Evolutionary conservation across 2,797 vertebrate species (phyloP), one percentile per base, ranked within the genome.

Genomic region (Pseudomugil gertrudae): DNA sequence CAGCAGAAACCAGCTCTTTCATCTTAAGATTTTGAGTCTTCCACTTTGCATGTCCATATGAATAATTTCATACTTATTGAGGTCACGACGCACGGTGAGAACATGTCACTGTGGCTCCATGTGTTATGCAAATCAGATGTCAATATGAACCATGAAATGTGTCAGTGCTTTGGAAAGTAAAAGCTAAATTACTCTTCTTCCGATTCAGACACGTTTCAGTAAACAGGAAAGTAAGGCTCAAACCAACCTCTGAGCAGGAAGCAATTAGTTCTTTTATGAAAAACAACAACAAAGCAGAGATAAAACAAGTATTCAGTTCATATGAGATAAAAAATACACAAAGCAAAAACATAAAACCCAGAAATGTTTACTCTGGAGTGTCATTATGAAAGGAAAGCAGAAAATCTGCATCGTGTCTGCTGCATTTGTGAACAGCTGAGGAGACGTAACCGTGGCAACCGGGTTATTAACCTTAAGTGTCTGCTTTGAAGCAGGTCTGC

Each of bases 1-100:
- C 90, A 89, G 95, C 90, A 96, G 96, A 97, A 97, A 96, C 97
- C 96, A 98, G 97, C 96, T 98, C 97, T 98, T 98, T 96, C 95
- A 91, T 92, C 95, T 92, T 92, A 95, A 96, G 95, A 94, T 87
- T 88, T 81, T 80, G 83, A 89, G 85, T 90, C 71, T 76, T 63
- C 50, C 65, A 74, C 65, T 72, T 79, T 63, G 33, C 38, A 57
- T 19, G 32, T 77, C 80, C 58, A 63, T 38, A 21, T 57, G 68
- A 84, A 72, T 69, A 33, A 79, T 63, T 78, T 75, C 57, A 63
- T 40, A 69, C 24, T 60, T 45, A 72, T 84, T 80, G 61, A 77
- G 69, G 52, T 45, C 78, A 81, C 81, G 84, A 84, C 89, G 83
- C 77, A 57, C 52, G 77, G 52, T 63, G 63, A 75, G 55, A 86